phyloP scores from a whole-genome alignment of 1,140 invertebrate species.

The Zaprionus nigranus region DNA sequence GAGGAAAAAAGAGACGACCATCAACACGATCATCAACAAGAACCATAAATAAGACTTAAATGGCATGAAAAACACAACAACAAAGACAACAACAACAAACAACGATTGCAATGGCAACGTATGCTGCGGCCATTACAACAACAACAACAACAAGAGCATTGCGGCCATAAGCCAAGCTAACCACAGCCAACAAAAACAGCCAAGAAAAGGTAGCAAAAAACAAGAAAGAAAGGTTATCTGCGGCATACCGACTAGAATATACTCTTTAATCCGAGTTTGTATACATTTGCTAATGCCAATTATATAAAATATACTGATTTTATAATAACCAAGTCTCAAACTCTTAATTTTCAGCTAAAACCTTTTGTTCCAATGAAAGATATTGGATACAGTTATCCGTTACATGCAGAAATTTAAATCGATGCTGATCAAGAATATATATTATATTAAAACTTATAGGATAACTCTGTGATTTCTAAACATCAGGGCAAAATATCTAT shows the following conservation, averaged over 20 bases:
- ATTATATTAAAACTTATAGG: not conserved
- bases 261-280: too few species aligned
- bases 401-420: too few species aligned
- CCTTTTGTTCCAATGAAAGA: too few species aligned
- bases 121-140: conserved; percentile 66
- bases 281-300: too few species aligned
- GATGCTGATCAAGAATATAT: not conserved
- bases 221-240: conserved; percentile 22
- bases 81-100: conserved; percentile 41
- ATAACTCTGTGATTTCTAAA: not conserved
- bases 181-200: conserved; percentile 52
- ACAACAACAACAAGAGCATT: conserved; percentile 44
- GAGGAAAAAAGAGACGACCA: conserved; percentile 64
- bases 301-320: too few species aligned
- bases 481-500: not conserved
- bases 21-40: conserved; percentile 81
- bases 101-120: conserved; percentile 71
- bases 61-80: conserved; percentile 71
- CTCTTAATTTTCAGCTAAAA: too few species aligned
- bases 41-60: conserved; percentile 82
- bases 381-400: too few species aligned
- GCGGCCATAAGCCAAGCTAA: conserved; percentile 44
- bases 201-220: conserved; percentile 48
- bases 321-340: too few species aligned
- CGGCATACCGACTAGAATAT: not conserved